Evolutionary conservation across 1,140 invertebrate species (phyloP).

Genomic region (Scylla paramamosain): DNA sequence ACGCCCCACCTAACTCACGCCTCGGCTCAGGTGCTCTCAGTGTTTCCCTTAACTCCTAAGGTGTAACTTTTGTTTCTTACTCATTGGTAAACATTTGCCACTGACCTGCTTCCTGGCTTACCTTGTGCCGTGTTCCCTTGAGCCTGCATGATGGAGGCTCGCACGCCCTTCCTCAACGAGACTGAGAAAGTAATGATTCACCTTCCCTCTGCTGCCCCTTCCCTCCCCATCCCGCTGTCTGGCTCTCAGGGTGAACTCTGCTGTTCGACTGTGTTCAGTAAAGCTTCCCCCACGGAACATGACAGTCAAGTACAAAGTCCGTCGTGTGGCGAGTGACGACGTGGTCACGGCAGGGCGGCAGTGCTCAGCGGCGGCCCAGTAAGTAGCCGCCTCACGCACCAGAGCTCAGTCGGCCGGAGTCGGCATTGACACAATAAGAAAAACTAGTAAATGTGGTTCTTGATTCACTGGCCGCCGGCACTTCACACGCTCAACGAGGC

Average conservation of each 20-base stretch:
- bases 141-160: background rate
- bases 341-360: background rate
- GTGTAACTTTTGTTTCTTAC: background rate
- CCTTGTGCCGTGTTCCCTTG: background rate
- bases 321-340: background rate
- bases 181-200: background rate
- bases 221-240: background rate
- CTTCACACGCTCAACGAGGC: too few species aligned
- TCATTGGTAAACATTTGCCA: background rate
- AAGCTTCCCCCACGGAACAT: background rate
- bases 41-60: background rate
- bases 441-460: too few species aligned
- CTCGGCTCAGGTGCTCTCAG: constrained; percentile 55
- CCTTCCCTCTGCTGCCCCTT: background rate
- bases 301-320: constrained; percentile 1
- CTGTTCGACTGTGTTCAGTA: background rate
- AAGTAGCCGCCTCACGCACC: background rate
- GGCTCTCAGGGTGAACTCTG: background rate
- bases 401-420: too few species aligned
- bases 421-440: too few species aligned
- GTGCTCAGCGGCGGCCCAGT: background rate
- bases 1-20: constrained; percentile 30
- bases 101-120: background rate
- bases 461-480: too few species aligned
- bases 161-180: background rate